Evolutionary conservation across 2,113 vertebrate species (phyloP), one percentile per base, ranked within the genome.

Genomic region (Gadus chalcogrammus): DNA sequence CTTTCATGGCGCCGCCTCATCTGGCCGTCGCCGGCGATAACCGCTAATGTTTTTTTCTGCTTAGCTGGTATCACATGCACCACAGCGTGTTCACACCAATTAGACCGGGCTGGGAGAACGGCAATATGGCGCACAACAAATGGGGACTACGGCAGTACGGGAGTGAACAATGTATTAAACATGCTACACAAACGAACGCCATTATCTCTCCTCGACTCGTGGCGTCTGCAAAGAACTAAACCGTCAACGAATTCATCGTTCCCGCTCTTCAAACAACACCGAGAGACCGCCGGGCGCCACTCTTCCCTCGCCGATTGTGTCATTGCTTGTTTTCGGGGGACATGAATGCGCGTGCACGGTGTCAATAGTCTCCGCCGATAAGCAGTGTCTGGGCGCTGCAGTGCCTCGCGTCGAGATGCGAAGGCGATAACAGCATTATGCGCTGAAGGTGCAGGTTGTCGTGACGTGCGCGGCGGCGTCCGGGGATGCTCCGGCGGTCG

Each of bases 301-400:
- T 52, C 35, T n/a, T n/a, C 53, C 38, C 63, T 72, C 61, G 42
- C 42, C 55, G 42, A 68, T 74, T 28, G 8, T 65, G 53, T 9
- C 61, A 75, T 70, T 85, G 77, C 76, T 86, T 85, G 85, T 85
- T 85, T 74, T 24, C 22, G 22, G 22, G 22, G 78, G 77, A 84
- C 77, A 83, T 77, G 71, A 56, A 31, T 6, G 67, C 18, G 56
- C 53, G 71, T 68, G 71, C 83, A 78, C 73, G 42, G 83, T 85
- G 85, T 89, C 87, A 88, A 85, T 89, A 86, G 84, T 85, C 87
- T 76, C 87, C 76, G 77, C 69, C 6, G 83, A 88, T 89, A 85
- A 88, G 84, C 76, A 83, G 81, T 85, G 85, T 87, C 84, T 84
- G 82, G 71, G 72, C 77, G 80, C 79, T 75, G 79, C 79, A 87